Percentiles rank a stretch among this genome's conserved stretches.
Conservation (phyloP, 2,113 vertebrate genomes). For the Pipa parva region DNA sequence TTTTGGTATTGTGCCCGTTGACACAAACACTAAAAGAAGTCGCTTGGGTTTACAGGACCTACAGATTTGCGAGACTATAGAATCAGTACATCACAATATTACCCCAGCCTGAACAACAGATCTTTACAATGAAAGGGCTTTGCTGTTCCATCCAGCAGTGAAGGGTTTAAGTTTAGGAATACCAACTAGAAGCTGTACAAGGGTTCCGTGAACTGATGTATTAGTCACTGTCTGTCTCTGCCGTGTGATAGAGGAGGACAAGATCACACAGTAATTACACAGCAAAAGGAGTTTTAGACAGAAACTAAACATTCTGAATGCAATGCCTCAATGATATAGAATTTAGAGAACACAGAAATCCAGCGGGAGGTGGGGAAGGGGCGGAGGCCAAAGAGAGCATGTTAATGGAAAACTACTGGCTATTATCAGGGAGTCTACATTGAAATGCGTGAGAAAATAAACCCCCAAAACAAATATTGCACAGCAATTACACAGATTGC, state of each 20-base stretch:
- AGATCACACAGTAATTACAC: conserved; percentile 25
- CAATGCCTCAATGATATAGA: conserved; percentile 12
- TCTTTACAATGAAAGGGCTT: too few species aligned
- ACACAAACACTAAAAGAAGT: too few species aligned
- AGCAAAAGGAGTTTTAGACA: conserved; percentile 32
- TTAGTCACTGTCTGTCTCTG: conserved; percentile 19
- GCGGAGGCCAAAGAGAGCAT: conserved; percentile 6
- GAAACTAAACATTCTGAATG: conserved; percentile 8
- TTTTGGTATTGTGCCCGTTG: too few species aligned
- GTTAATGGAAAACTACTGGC: conserved; percentile 3
- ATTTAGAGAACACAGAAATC: background rate
- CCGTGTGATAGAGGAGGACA: conserved; percentile 15
- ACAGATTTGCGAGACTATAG: too few species aligned
- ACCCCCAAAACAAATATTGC: background rate
- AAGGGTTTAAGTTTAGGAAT: background rate
- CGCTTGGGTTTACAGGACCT: too few species aligned
- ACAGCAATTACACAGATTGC: background rate
- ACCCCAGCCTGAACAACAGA: too few species aligned
- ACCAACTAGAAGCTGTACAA: background rate
- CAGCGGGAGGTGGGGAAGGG: background rate
- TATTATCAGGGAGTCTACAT: background rate
- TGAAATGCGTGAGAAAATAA: background rate
- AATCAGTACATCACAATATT: too few species aligned
- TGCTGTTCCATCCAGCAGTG: background rate
- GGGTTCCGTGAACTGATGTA: background rate